These are phyloP conservation scores for Lophotriccus pileatus DNA, from an alignment of 2,797 vertebrate species.

Conservation along the genomic window DNA sequence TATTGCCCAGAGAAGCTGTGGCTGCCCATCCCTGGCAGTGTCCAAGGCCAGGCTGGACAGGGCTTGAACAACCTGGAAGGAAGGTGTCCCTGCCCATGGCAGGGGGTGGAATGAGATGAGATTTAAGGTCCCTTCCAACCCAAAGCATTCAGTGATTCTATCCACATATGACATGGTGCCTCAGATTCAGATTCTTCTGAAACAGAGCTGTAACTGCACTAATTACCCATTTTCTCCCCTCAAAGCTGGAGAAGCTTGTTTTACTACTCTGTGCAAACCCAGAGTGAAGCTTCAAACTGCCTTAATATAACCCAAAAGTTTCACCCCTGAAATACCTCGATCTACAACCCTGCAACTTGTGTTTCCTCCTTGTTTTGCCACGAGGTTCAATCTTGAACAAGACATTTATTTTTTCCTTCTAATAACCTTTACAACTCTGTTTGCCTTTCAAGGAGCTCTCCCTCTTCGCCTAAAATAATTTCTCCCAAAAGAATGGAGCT, in stretches of 20 bases:
- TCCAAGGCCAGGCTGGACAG: no score
- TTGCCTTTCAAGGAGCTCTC: not conserved
- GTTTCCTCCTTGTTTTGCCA: not conserved
- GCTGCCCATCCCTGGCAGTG: not conserved
- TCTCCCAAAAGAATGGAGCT: not conserved
- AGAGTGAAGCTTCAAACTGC: not conserved
- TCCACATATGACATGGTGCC: not conserved
- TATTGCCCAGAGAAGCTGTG: not conserved
- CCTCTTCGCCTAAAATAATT: not conserved
- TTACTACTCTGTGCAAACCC: not conserved
- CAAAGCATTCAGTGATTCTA: not conserved
- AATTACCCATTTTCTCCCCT: not conserved
- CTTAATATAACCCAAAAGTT: not conserved
- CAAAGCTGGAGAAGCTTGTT: not conserved
- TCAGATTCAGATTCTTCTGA: not conserved
- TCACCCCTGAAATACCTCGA: not conserved
- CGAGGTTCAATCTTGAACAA: not conserved
- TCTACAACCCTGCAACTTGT: not conserved
- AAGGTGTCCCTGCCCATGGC: not conserved
- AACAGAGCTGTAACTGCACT: not conserved
- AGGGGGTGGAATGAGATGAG: not conserved
- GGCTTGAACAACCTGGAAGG: not conserved
- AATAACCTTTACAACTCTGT: not conserved
- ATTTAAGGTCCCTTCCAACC: not conserved
- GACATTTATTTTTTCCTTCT: not conserved